Evolutionary conservation across 1,140 invertebrate species (phyloP).

Genomic region (Pseudomyrmex gracilis): DNA sequence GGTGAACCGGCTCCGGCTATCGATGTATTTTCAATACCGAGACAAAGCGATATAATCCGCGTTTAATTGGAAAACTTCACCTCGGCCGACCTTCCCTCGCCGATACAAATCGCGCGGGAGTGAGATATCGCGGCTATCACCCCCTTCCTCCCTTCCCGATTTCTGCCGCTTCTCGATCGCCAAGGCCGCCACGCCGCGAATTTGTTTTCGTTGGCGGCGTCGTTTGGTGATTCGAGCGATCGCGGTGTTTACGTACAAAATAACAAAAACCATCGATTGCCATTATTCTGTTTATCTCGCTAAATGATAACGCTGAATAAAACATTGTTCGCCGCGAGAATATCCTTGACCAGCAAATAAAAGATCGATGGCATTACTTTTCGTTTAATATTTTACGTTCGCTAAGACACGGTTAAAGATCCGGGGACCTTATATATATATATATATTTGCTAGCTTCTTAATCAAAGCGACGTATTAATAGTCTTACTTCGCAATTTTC

Average conservation of each 20-base stretch:
- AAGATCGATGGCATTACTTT: background rate
- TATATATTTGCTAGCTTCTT: background rate
- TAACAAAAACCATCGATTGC: conserved; percentile 49
- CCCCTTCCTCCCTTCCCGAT: background rate
- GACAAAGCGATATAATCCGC: conserved; percentile 85
- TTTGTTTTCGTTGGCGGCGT: conserved; percentile 56
- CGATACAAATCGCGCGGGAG: conserved; percentile 74
- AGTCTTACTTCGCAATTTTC: no score
- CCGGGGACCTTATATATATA: no score
- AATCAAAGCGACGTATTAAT: background rate
- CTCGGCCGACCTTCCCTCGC: conserved; percentile 64
- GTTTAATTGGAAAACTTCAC: conserved; percentile 85
- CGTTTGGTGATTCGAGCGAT: conserved; percentile 33
- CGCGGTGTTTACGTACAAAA: conserved; percentile 41
- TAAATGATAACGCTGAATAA: conserved; percentile 51
- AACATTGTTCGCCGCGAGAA: conserved; percentile 31
- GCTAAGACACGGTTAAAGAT: no score
- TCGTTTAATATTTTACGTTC: background rate
- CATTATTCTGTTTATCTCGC: conserved; percentile 50
- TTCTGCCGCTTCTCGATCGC: background rate
- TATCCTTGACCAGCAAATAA: background rate
- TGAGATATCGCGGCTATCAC: conserved; percentile 61
- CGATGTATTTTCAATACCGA: conserved; percentile 85
- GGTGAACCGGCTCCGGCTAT: conserved; percentile 70
- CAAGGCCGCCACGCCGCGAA: conserved; percentile 50